These are phyloP conservation scores for Galerucella calmariensis DNA, from an alignment of 2,888 invertebrate species.

Conservation along the genomic window DNA sequence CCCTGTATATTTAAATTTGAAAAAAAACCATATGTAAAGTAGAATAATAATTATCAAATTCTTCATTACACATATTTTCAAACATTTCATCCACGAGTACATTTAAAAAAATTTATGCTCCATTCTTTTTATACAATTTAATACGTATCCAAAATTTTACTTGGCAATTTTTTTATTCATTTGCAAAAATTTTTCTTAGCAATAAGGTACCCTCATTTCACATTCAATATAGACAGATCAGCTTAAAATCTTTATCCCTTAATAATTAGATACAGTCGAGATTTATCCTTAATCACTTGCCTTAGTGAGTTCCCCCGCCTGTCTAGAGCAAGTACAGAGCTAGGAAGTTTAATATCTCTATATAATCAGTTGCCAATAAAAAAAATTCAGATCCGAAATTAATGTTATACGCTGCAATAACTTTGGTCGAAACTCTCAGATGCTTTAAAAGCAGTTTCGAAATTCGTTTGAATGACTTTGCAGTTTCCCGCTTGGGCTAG, in stretches of 20 bases:
- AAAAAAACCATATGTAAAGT: no score
- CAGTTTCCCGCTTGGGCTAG: conserved; percentile 26
- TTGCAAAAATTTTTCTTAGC: background rate
- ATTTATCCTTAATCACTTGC: conserved; percentile 14
- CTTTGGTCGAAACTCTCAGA: conserved; percentile 32
- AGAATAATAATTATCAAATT: no score
- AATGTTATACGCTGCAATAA: conserved; percentile 37
- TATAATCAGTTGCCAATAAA: conserved; percentile 16
- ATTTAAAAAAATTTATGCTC: no score
- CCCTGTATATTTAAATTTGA: no score
- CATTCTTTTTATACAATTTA: no score
- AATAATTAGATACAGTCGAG: conserved; percentile 5
- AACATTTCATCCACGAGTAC: no score
- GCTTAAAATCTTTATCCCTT: conserved; percentile 4
- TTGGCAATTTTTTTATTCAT: no score
- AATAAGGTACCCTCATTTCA: background rate
- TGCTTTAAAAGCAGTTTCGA: conserved; percentile 41
- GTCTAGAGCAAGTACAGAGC: conserved; percentile 2
- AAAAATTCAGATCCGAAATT: conserved; percentile 25
- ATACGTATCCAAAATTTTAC: no score
- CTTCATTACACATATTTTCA: no score
- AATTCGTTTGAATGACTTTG: conserved; percentile 35
- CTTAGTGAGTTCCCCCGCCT: background rate
- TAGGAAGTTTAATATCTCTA: conserved; percentile 26
- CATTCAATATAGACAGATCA: conserved; percentile 1